Percentiles rank a stretch among this genome's conserved stretches.
phyloP scores from a whole-genome alignment of 2,797 vertebrate genomes.

The Cyclura pinguis region DNA sequence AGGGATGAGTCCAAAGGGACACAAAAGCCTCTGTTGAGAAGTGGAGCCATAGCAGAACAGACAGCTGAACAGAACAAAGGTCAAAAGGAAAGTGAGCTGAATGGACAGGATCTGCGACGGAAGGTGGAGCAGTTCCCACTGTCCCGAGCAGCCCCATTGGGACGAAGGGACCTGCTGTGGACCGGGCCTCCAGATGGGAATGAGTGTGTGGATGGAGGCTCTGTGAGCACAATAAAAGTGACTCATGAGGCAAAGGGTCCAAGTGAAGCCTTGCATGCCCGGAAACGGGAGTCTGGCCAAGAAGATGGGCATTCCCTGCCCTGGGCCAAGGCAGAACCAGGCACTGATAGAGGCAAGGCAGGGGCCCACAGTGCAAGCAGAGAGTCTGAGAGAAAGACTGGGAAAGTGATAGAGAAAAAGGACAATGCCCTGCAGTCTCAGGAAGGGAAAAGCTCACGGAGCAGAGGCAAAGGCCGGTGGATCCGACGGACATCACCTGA shows the following conservation, averaged over 20 bases:
- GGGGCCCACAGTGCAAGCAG: slow-evolving; percentile 52
- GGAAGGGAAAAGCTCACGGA: slow-evolving; percentile 77
- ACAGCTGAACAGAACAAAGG: slow-evolving; percentile 69
- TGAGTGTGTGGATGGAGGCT: background rate
- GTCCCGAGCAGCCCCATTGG: slow-evolving; percentile 69
- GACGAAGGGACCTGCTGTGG: slow-evolving; percentile 57
- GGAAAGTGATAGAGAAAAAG: slow-evolving; percentile 78
- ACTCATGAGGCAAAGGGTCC: slow-evolving; percentile 18
- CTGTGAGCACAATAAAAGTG: fast-evolving
- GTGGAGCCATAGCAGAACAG: slow-evolving; percentile 56
- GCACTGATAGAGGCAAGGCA: slow-evolving; percentile 74
- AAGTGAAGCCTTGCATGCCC: background rate
- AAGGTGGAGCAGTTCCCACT: slow-evolving; percentile 82
- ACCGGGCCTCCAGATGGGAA: slow-evolving; percentile 18
- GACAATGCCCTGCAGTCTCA: slow-evolving; percentile 77
- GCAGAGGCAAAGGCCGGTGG: slow-evolving; percentile 89
- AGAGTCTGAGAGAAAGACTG: slow-evolving; percentile 70
- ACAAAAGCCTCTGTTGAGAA: slow-evolving; percentile 55
- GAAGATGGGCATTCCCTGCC: slow-evolving; percentile 78
- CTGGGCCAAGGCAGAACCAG: slow-evolving; percentile 73
- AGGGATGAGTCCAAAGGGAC: slow-evolving; percentile 64
- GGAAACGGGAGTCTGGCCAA: slow-evolving; percentile 51
- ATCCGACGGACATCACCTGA: slow-evolving; percentile 91
- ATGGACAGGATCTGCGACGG: slow-evolving; percentile 75
- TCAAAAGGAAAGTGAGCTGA: slow-evolving; percentile 75